These are phyloP conservation scores for Isichthys henryi DNA, from an alignment of 2,113 vertebrate species.

Conservation along the genomic window DNA sequence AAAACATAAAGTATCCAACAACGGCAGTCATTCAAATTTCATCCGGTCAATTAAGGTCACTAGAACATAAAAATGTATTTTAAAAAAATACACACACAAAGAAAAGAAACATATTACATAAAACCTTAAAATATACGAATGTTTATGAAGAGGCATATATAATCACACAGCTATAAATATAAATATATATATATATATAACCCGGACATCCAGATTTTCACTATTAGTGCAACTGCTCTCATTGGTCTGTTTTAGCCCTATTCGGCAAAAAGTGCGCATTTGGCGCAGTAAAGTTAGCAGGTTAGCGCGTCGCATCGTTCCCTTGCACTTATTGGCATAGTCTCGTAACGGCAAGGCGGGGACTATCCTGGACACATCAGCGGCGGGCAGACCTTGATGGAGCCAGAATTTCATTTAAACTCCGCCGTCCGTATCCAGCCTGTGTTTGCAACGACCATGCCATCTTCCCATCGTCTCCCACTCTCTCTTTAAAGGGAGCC, in stretches of 20 bases:
- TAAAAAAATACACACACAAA: background rate
- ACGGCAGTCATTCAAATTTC: background rate
- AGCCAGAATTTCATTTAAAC: background rate
- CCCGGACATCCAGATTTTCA: background rate
- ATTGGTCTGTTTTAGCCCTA: background rate
- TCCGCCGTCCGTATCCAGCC: background rate
- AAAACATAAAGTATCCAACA: background rate
- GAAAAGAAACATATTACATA: background rate
- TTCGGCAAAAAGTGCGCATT: background rate
- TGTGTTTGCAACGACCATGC: background rate
- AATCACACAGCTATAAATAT: background rate
- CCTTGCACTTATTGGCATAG: background rate
- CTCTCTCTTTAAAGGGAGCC: background rate
- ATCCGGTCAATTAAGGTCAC: background rate
- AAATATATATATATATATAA: background rate
- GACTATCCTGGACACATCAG: background rate
- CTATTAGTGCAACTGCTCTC: background rate
- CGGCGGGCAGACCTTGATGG: background rate
- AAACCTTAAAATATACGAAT: background rate
- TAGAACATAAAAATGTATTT: background rate
- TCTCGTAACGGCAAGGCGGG: background rate
- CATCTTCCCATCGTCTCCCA: background rate
- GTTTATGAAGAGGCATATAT: background rate
- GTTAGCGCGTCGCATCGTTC: background rate
- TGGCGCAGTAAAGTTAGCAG: background rate